Percentiles rank a stretch among this genome's conserved stretches.
Evolutionary conservation across 2,113 vertebrate genomes (phyloP).

Genomic region (Notechis scutatus): DNA sequence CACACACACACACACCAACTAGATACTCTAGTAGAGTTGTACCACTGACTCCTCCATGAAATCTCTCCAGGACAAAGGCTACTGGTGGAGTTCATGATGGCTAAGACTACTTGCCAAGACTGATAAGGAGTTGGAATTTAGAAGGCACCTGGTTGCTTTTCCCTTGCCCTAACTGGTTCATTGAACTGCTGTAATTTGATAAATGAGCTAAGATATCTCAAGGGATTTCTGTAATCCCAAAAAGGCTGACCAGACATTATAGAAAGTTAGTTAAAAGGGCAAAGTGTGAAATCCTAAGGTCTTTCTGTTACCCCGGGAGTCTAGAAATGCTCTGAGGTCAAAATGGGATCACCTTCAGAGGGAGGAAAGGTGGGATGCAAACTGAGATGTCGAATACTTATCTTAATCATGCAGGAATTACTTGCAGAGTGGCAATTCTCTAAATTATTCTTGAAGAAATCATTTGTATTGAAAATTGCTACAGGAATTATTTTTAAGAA

Average conservation of each 20-base stretch:
- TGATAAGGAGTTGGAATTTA: neutral
- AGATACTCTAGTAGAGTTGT: neutral
- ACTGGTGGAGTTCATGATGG: neutral
- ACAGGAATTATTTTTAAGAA: neutral
- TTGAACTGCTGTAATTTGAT: neutral
- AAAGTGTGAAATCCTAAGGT: neutral
- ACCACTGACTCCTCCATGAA: neutral
- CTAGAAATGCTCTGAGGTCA: neutral
- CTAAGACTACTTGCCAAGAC: neutral
- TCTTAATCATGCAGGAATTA: neutral
- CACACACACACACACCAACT: neutral
- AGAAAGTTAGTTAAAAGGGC: neutral
- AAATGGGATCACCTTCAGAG: neutral
- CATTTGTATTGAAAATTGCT: neutral
- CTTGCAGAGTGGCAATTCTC: neutral
- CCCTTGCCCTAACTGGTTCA: neutral
- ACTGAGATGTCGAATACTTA: neutral
- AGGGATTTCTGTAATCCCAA: neutral
- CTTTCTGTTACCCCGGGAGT: neutral
- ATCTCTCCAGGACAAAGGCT: neutral
- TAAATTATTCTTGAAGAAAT: neutral
- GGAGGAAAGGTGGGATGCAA: neutral
- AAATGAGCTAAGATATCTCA: neutral
- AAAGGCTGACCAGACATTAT: neutral
- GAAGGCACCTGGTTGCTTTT: neutral